phyloP scores from a whole-genome alignment of 1,140 invertebrate genomes.

The Bactericera cockerelli region DNA sequence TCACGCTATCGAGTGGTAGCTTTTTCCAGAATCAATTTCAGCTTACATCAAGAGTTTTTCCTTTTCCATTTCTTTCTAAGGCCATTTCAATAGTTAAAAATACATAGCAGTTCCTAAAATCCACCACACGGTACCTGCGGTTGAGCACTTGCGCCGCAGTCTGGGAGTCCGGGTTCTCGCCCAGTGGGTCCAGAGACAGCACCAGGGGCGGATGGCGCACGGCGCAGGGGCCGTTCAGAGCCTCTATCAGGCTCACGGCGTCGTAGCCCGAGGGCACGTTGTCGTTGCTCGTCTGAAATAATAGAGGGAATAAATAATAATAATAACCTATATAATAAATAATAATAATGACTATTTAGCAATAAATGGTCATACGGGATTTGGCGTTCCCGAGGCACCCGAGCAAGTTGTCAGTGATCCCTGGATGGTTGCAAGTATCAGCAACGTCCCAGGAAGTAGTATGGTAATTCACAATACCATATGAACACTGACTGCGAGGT shows the following conservation, averaged over 20 bases:
- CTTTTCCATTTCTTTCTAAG: too few relatives aligned
- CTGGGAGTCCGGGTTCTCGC: slow-evolving; percentile 39
- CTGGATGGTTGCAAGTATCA: not conserved
- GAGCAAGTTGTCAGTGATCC: not conserved
- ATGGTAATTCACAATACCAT: too few relatives aligned
- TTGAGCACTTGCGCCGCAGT: slow-evolving; percentile 41
- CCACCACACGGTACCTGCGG: too few relatives aligned
- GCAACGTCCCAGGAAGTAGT: not conserved
- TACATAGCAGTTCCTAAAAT: too few relatives aligned
- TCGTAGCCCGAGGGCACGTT: slow-evolving; percentile 88
- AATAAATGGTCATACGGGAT: too few relatives aligned
- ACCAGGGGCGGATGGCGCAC: slow-evolving; percentile 35
- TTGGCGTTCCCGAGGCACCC: too few relatives aligned
- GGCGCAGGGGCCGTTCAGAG: slow-evolving; percentile 81
- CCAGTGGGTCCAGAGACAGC: slow-evolving; percentile 33
- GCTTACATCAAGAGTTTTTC: too few relatives aligned
- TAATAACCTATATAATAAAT: not conserved
- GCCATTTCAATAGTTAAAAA: too few relatives aligned
- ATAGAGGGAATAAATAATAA: not conserved
- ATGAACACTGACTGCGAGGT: too few relatives aligned
- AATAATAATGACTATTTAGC: too few relatives aligned
- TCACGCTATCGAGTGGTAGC: too few relatives aligned
- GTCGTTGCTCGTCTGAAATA: slow-evolving; percentile 34
- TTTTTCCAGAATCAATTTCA: too few relatives aligned
- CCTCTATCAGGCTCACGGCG: slow-evolving; percentile 90